Conservation (phyloP, 2,888 invertebrate genomes). For the Acrocyrtus sp. region DNA sequence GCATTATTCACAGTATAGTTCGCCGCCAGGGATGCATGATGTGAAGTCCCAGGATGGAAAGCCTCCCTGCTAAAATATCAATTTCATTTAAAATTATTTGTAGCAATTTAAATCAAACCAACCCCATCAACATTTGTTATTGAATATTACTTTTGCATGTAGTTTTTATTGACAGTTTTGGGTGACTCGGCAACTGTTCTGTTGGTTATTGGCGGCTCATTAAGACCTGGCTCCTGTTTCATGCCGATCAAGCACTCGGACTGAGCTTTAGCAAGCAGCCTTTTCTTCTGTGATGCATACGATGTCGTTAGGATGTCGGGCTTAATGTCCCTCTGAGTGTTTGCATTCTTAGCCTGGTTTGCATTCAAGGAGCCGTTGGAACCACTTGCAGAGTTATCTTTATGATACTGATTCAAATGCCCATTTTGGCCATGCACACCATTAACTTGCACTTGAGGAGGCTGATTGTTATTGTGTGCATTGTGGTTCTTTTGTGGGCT, state of each 20-base stretch:
- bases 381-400: not conserved
- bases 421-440: conserved; percentile 24
- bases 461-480: conserved; percentile 2
- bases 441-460: conserved; percentile 31
- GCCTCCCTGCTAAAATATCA: conserved; percentile 42
- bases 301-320: conserved; percentile 60
- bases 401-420: conserved; percentile 23
- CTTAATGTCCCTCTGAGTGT: conserved; percentile 57
- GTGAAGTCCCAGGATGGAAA: conserved; percentile 51
- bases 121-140: not conserved
- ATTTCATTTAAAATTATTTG: not conserved
- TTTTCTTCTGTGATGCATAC: conserved; percentile 82
- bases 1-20: conserved; percentile 31
- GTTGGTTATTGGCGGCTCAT: conserved; percentile 45
- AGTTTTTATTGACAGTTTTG: conserved; percentile 34
- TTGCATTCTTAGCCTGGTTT: conserved; percentile 19
- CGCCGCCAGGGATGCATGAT: conserved; percentile 36
- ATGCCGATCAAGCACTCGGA: conserved; percentile 71
- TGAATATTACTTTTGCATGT: conserved; percentile 21
- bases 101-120: not conserved
- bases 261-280: conserved; percentile 87
- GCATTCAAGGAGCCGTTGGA: conserved; percentile 11
- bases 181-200: conserved; percentile 47
- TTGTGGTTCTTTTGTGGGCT: conserved; percentile 67
- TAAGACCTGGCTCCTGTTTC: conserved; percentile 63